Evolutionary conservation across 2,113 vertebrate genomes (phyloP).

Genomic region (Pomatorhinus ruficollis): DNA sequence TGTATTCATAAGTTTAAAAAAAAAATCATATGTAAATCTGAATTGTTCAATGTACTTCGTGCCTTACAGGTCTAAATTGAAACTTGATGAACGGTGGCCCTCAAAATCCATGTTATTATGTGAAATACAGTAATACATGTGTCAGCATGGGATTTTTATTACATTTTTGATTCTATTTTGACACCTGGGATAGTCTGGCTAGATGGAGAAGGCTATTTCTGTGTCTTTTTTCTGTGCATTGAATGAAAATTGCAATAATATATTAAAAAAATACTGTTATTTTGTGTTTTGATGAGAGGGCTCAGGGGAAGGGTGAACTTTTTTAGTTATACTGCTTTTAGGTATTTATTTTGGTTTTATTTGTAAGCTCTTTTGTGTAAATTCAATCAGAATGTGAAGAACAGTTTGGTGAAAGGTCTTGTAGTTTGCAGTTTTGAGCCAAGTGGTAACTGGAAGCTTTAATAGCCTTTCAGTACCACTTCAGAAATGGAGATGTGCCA

Average conservation of each 20-base stretch:
- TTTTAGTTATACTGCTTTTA: background rate
- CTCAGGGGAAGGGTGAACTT: background rate
- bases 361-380: background rate
- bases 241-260: background rate
- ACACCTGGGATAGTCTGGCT: accelerated
- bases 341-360: background rate
- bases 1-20: background rate
- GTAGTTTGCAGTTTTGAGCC: background rate
- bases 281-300: background rate
- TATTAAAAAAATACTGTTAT: background rate
- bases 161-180: background rate
- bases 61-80: background rate
- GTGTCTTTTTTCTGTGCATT: background rate
- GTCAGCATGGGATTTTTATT: background rate
- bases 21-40: background rate
- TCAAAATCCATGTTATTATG: background rate
- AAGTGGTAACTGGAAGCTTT: background rate
- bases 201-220: background rate
- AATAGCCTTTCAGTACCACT: background rate
- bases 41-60: background rate
- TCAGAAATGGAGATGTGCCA: background rate
- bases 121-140: background rate
- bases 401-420: background rate
- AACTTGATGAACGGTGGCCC: background rate
- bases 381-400: background rate